Evolutionary conservation across 1,140 invertebrate genomes (phyloP).

Genomic region (Subanguina moxae): DNA sequence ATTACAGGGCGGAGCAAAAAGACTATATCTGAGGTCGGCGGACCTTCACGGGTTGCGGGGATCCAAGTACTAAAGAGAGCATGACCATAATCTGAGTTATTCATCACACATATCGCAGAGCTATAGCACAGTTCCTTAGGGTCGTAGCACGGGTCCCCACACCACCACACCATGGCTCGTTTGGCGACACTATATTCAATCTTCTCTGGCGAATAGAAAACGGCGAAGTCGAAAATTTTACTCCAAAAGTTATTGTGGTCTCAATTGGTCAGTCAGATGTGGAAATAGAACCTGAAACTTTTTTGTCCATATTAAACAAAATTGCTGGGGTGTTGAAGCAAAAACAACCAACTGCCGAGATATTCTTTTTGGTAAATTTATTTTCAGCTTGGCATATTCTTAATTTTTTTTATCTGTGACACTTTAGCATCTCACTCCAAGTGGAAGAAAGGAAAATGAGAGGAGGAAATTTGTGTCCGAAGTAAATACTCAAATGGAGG

Average conservation of each 20-base stretch:
- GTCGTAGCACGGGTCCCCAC: no score
- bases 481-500: conserved; percentile 22
- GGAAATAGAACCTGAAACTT: conserved; percentile 9
- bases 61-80: no score
- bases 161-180: no score
- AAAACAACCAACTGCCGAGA: conserved; percentile 19
- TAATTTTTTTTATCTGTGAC: background rate
- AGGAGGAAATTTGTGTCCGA: conserved; percentile 16
- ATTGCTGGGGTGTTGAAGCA: conserved; percentile 7
- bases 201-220: conserved; percentile 61
- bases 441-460: conserved; percentile 13
- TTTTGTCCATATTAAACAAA: conserved; percentile 4
- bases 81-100: no score
- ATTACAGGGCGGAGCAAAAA: no score
- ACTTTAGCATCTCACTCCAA: conserved; percentile 25
- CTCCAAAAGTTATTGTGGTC: conserved; percentile 58
- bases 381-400: no score
- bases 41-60: no score
- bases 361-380: conserved; percentile 26
- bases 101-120: no score
- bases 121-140: no score
- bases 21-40: no score
- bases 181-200: conserved; percentile 61
- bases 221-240: conserved; percentile 61
- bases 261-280: conserved; percentile 25